These are phyloP conservation scores for Amphiprion percula DNA, from an alignment of 2,113 vertebrate species.

Conservation along the genomic window DNA sequence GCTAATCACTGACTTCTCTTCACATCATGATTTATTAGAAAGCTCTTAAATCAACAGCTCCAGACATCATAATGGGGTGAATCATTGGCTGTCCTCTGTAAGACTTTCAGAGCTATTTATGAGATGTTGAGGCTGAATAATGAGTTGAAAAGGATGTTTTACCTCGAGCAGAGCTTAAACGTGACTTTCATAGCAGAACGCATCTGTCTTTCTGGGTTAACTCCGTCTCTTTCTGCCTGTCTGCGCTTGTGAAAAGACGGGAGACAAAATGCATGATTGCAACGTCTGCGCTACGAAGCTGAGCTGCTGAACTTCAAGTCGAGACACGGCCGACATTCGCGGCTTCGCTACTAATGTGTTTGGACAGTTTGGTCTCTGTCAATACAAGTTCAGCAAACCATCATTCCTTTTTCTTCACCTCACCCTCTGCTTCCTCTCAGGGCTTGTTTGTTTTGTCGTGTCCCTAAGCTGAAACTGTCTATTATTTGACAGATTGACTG, in stretches of 20 bases:
- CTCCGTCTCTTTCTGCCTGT: conserved; percentile 43
- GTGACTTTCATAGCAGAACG: background rate
- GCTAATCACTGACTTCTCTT: too few relatives aligned
- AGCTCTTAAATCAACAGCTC: too few relatives aligned
- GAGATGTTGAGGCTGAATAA: background rate
- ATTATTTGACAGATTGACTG: background rate
- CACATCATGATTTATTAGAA: too few relatives aligned
- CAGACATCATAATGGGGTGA: too few relatives aligned
- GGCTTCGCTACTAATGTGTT: conserved; percentile 49
- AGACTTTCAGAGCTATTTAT: background rate
- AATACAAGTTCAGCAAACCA: conserved; percentile 25
- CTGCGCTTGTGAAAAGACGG: conserved; percentile 40
- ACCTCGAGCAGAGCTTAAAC: background rate
- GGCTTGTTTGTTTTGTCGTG: too few relatives aligned
- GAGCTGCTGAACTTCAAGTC: conserved; percentile 49
- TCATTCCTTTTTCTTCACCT: conserved; percentile 12
- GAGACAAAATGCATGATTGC: conserved; percentile 37
- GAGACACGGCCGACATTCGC: conserved; percentile 35
- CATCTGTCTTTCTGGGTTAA: conserved; percentile 1
- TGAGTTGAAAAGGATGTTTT: background rate
- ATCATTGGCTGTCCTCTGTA: too few relatives aligned
- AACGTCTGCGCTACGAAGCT: background rate
- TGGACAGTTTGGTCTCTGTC: conserved; percentile 44
- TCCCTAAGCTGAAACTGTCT: background rate
- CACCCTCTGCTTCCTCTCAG: background rate